Conservation (phyloP, 23 tunicate genomes). For the Styela plicata region DNA sequence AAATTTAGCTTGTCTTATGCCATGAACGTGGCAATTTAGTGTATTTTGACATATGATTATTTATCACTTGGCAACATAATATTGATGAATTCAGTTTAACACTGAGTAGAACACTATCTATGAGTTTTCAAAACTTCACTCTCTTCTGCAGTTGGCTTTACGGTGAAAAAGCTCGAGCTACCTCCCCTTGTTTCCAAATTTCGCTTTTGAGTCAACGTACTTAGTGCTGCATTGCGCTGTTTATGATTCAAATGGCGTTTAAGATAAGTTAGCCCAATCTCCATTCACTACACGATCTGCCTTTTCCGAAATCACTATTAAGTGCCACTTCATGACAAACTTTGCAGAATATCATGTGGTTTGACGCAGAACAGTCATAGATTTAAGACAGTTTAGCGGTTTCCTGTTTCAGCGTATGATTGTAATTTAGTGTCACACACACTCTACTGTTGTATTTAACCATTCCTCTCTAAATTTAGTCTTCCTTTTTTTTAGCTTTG, state of each 20-base stretch:
- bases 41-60: slow-evolving; percentile 21
- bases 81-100: slow-evolving; percentile 30
- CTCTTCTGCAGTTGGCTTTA: slow-evolving; percentile 38
- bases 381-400: slow-evolving; percentile 34
- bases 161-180: slow-evolving; percentile 33
- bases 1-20: slow-evolving; percentile 30
- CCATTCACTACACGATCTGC: slow-evolving; percentile 39
- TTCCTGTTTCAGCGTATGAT: too few species aligned
- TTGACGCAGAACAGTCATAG: slow-evolving; percentile 31
- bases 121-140: slow-evolving; percentile 16
- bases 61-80: slow-evolving; percentile 25
- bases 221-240: slow-evolving; percentile 27
- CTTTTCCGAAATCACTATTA: slow-evolving; percentile 42
- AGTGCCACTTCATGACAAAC: slow-evolving; percentile 42
- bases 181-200: slow-evolving; percentile 30
- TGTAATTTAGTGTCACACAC: too few species aligned
- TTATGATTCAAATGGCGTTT: slow-evolving; percentile 45
- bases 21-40: slow-evolving; percentile 34
- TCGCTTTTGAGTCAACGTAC: slow-evolving; percentile 30
- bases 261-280: too few species aligned
- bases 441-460: neutral
- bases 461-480: too few species aligned
- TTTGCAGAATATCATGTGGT: slow-evolving; percentile 27
- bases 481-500: neutral
- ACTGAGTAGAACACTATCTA: slow-evolving; percentile 21